phyloP scores from a whole-genome alignment of 2,888 invertebrate species.

The Catonia carolina region DNA sequence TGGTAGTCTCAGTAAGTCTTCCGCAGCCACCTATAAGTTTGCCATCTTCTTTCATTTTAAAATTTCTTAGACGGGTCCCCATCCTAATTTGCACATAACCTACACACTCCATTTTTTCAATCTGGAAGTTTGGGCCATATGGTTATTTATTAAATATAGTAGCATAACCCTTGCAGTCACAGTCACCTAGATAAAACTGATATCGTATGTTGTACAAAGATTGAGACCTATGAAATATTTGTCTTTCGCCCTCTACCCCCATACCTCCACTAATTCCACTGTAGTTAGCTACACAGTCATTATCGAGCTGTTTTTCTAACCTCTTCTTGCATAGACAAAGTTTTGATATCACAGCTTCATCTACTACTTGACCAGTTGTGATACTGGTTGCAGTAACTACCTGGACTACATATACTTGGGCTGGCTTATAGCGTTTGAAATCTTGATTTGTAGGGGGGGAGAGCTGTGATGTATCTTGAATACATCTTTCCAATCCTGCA shows the following conservation, averaged over 20 bases:
- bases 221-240: constrained; percentile 24
- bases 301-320: constrained; percentile 18
- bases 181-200: constrained; percentile 23
- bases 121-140: constrained; percentile 23
- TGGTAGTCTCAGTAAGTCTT: constrained; percentile 31
- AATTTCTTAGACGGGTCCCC: constrained; percentile 23
- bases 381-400: constrained; percentile 15
- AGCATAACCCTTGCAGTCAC: constrained; percentile 11
- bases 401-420: too few relatives aligned
- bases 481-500: too few relatives aligned
- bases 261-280: constrained; percentile 26
- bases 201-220: constrained; percentile 19
- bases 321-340: constrained; percentile 23
- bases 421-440: too few relatives aligned
- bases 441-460: too few relatives aligned
- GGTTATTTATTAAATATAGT: constrained; percentile 28
- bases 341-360: constrained; percentile 22
- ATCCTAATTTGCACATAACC: constrained; percentile 14
- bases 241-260: constrained; percentile 26
- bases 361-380: constrained; percentile 21
- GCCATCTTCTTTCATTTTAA: constrained; percentile 17
- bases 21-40: constrained; percentile 29
- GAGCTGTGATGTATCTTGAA: too few relatives aligned
- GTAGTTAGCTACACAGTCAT: constrained; percentile 25
- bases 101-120: constrained; percentile 20